Percentiles rank a stretch among this genome's conserved stretches.
These are phyloP conservation scores for Platyrinchus mystaceus DNA, from an alignment of 2,797 vertebrate genomes.

Conservation along the genomic window DNA sequence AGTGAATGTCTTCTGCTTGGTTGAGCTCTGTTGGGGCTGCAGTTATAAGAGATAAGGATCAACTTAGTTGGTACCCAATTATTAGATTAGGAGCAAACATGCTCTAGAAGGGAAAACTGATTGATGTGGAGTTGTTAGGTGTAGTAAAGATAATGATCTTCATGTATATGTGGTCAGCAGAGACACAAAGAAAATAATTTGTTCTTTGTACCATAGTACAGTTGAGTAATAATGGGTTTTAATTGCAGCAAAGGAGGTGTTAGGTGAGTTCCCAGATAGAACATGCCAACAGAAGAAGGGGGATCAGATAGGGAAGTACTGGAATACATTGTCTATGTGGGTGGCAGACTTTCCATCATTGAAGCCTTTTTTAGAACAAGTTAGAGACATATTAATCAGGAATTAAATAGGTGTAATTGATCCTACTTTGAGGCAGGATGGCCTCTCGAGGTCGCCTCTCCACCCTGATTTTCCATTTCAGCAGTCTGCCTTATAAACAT, in stretches of 20 bases:
- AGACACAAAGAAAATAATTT: neutral
- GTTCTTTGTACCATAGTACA: neutral
- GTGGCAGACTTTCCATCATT: neutral
- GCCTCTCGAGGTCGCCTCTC: neutral
- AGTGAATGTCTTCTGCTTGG: neutral
- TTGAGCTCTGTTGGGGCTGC: neutral
- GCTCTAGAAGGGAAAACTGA: neutral
- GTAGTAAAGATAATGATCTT: neutral
- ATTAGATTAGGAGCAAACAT: neutral
- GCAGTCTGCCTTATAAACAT: constrained; percentile 28
- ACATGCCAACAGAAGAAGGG: neutral
- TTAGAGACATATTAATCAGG: constrained; percentile 16
- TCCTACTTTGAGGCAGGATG: neutral
- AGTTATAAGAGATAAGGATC: neutral
- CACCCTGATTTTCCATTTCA: constrained; percentile 50
- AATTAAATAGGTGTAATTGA: constrained; percentile 26
- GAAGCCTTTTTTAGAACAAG: neutral
- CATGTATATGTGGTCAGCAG: neutral
- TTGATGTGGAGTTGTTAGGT: neutral
- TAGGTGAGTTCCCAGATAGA: neutral
- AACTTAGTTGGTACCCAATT: neutral
- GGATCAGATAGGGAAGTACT: neutral
- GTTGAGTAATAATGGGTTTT: neutral
- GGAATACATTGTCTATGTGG: neutral
- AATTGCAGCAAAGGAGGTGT: neutral